Evolutionary conservation across 2,113 vertebrate genomes (phyloP).

Genomic region (Cheirogaleus medius): DNA sequence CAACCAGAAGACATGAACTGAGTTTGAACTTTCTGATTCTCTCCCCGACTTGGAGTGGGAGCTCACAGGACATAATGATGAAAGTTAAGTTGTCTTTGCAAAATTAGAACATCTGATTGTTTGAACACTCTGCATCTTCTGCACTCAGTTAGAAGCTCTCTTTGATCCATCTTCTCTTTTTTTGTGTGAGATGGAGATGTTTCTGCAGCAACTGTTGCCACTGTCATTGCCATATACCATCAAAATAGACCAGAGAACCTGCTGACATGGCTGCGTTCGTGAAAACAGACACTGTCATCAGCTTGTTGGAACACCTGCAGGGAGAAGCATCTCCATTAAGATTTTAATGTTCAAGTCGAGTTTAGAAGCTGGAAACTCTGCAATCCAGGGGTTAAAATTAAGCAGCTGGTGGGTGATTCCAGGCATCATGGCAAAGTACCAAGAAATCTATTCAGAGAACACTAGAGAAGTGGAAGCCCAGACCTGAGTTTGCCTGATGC

Average conservation of each 20-base stretch:
- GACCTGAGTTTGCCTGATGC: background rate
- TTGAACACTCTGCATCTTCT: background rate
- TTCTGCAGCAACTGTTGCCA: background rate
- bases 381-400: background rate
- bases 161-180: background rate
- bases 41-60: background rate
- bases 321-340: background rate
- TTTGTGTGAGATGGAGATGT: background rate
- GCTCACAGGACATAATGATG: background rate
- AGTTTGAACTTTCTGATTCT: background rate
- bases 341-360: background rate
- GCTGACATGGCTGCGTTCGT: background rate
- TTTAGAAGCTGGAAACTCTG: background rate
- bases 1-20: background rate
- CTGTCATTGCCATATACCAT: background rate
- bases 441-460: background rate
- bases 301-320: background rate
- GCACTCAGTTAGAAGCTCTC: background rate
- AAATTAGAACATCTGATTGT: background rate
- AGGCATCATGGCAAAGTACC: background rate
- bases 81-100: background rate
- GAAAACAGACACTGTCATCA: background rate
- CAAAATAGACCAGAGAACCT: background rate
- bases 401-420: background rate
- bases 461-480: background rate